These are phyloP conservation scores for Drosophila macrospina DNA, from an alignment of 2,888 invertebrate genomes.

Conservation along the genomic window DNA sequence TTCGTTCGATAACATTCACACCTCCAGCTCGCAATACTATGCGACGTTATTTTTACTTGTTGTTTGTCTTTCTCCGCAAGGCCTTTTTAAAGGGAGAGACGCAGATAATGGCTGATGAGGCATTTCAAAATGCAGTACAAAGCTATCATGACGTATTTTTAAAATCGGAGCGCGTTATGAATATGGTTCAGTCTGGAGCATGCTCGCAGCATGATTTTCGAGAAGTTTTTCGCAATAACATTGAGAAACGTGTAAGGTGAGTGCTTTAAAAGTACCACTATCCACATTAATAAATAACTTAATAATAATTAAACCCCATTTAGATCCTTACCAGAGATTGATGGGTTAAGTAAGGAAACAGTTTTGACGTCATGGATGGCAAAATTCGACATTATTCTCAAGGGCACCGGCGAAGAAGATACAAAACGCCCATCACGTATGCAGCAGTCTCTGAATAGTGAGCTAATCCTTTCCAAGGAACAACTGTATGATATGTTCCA, in stretches of 20 bases:
- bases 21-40: too few species aligned
- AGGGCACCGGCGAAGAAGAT: conserved; percentile 95
- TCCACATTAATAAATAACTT: not conserved
- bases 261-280: conserved; percentile 4
- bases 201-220: conserved; percentile 99
- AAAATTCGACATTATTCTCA: conserved; percentile 99
- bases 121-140: conserved; percentile 99
- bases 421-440: conserved; percentile 94
- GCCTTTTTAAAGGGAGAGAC: conserved; percentile 98
- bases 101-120: conserved; percentile 98
- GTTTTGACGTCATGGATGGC: conserved; percentile 99
- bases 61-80: conserved; percentile 84
- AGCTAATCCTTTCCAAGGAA: conserved; percentile 98
- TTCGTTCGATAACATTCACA: too few species aligned
- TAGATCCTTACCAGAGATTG: conserved; percentile 99
- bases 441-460: conserved; percentile 95
- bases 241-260: conserved; percentile 98
- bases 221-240: conserved; percentile 98
- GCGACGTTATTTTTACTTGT: not conserved
- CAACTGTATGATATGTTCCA: conserved; percentile 99
- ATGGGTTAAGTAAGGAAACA: conserved; percentile 99
- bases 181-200: conserved; percentile 99
- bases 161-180: conserved; percentile 97
- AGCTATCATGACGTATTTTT: conserved; percentile 98
- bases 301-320: not conserved